Evolutionary conservation across 2,888 invertebrate genomes (phyloP).

Genomic region (Amphipoea oculea): DNA sequence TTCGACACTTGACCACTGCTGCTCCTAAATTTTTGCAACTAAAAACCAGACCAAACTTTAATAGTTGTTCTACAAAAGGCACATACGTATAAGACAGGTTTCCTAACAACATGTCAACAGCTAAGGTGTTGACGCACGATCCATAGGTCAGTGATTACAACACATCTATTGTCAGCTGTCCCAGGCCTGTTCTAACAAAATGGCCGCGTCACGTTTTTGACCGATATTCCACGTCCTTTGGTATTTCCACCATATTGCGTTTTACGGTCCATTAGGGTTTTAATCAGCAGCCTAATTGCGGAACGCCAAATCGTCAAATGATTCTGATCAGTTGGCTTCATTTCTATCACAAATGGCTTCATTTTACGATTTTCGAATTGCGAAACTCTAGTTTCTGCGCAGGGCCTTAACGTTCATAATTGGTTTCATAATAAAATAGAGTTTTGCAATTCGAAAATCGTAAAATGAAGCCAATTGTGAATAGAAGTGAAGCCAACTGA

Average conservation of each 20-base stretch:
- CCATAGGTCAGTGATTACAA: conserved; percentile 10
- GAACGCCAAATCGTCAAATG: no score
- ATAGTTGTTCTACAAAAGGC: neutral
- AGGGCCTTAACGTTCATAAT: no score
- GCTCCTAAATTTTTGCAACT: neutral
- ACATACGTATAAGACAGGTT: conserved; percentile 1
- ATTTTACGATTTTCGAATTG: no score
- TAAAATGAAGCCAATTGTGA: no score
- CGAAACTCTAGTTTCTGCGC: no score
- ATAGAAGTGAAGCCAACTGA: no score
- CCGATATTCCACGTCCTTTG: conserved; percentile 18
- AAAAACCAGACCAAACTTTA: no score
- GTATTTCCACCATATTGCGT: neutral
- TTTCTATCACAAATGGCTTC: no score
- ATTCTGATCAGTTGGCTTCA: no score
- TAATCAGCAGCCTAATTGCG: no score
- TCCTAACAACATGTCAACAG: neutral
- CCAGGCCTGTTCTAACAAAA: neutral
- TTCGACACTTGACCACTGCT: neutral
- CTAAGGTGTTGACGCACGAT: conserved; percentile 11
- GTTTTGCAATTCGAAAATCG: no score
- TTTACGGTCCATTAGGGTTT: neutral
- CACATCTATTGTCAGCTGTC: conserved; percentile 16
- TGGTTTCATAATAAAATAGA: no score
- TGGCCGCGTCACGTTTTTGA: conserved; percentile 42